Conservation (phyloP, 1,140 invertebrate species). For the Caenorhabditis remanei region DNA sequence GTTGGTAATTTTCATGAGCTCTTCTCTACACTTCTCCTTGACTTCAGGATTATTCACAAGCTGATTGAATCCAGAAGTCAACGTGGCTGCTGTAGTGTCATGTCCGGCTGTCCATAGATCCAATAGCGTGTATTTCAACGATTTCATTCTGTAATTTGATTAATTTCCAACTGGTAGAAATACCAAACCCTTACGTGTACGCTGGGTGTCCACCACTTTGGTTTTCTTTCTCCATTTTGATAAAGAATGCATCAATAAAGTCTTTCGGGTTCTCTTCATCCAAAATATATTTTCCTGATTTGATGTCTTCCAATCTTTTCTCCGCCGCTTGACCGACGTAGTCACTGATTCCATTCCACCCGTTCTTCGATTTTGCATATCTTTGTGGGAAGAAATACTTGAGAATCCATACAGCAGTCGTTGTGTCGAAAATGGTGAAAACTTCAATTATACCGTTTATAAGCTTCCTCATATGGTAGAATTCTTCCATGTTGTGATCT, state of each 20-base stretch:
- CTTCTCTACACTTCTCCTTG: conserved; percentile 14
- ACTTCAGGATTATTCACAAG: conserved; percentile 70
- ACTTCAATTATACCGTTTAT: background rate
- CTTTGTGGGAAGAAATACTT: background rate
- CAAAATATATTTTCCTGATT: conserved; percentile 10
- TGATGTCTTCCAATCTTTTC: background rate
- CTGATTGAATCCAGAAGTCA: conserved; percentile 68
- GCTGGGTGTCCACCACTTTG: background rate
- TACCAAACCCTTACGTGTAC: background rate
- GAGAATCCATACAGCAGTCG: background rate
- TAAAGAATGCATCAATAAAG: background rate
- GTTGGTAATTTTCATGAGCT: conserved; percentile 14
- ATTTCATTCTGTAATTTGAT: conserved; percentile 10
- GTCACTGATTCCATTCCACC: too few species aligned
- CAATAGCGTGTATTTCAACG: background rate
- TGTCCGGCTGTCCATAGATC: conserved; percentile 65
- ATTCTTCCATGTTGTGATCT: conserved; percentile 35
- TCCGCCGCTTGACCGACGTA: background rate
- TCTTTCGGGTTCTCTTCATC: background rate
- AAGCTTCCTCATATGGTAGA: conserved; percentile 28
- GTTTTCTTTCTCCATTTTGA: conserved; percentile 14
- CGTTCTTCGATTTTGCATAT: background rate
- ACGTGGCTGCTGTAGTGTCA: conserved; percentile 66
- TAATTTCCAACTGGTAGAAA: background rate
- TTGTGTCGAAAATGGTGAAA: conserved; percentile 43